Evolutionary conservation across 2,888 invertebrate genomes (phyloP), one percentile per base, ranked within the genome.

Genomic region (Hetaerina titia): DNA sequence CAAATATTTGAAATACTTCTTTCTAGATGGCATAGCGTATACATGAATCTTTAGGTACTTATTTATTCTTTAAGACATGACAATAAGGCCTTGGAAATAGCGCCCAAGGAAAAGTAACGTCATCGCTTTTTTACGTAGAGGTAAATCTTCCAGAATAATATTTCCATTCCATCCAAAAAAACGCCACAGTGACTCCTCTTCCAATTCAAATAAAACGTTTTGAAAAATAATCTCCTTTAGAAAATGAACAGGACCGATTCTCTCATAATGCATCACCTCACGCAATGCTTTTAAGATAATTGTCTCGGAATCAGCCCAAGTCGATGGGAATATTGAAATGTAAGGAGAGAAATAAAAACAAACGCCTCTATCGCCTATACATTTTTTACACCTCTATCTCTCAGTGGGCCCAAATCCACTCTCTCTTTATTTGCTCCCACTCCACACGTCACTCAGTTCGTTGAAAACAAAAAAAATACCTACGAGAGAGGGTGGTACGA

Each of bases 381-480:
- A 81, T 45, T 92, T 92, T 74, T 74, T 69, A 22, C 56, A 22
- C 69, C 92, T 74, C 56, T 31, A 25, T 31, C 31, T 81, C 81
- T 11, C 81, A 31, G 13, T 6, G 92, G 56, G 56, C 31, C 69
- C 69, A 92, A 74, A 92, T 92, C 74, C 92, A 92, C 92, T 92
- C 92, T 58, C 58, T 92, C 92, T 92, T 69, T 92, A 92, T 74
- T 74, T 92, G 64, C 92, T 57, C n/a, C 60, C 92, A 8, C 89
- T 89, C 89, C 64, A 69, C 22, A 56, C 92, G 63, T 56, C 92
- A n/a, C 92, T 63, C 90, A 90, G 56, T 69, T n/a, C 92, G 92
- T 19, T 56, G 25, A 92, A 92, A 92, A 69, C 56, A 92, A 92
- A 89, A 92, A 92, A 69, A 2, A 31, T 11, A 22, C 81, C 81